Base-by-base conservation (phyloP, 2,113 vertebrate genomes). In the Jaculus jaculus region DNA sequence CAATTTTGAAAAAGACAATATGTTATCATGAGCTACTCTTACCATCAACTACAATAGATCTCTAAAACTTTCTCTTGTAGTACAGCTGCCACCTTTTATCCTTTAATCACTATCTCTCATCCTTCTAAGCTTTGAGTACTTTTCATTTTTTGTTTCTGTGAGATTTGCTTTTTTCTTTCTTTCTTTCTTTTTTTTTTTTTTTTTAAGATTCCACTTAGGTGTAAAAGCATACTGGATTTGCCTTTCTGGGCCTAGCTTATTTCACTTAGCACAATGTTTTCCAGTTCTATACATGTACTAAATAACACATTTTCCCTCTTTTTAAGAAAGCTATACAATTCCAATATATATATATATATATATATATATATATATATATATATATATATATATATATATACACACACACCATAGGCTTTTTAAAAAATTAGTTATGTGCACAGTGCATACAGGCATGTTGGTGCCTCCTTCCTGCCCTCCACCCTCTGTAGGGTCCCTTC, bases 21-120 rank as follows among this genome's bases (percentile, higher is more conserved):
- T 20, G 5, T 7, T 24, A 20, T 47, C 60, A 10, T 60, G 17
- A 78, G 42, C 65, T n/a, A n/a, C 66, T 42, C 11, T 32, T 21
- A n/a, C 60, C 30, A 13, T 7, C 2, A 2, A 32, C 26, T 63
- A 4, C 20, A 51, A 1, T 16, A 8, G 4, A 15, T 30, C 7
- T 34, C 21, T 39, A 63, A n/a, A 47, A 54, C 26, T 9, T 42
- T 16, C 26, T 72, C 39, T 37, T 72, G 13, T 7, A 61, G 18
- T 26, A 17, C 58, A 18, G 30, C 28, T 18, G 51, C 24, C 42
- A 26, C 21, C 61, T 21, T 61, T 32, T 47, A 32, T 8, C 7
- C 28, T 82, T 82, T 72, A 10, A n/a, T n/a, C 28, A 69, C 28
- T 23, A 47, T n/a, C 18, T 61, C 8, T 15, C 30, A 61, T 30